Percentiles rank a stretch among this genome's conserved stretches.
Evolutionary conservation across 2,888 invertebrate genomes (phyloP).

Genomic region (Trissolcus brochymenae): DNA sequence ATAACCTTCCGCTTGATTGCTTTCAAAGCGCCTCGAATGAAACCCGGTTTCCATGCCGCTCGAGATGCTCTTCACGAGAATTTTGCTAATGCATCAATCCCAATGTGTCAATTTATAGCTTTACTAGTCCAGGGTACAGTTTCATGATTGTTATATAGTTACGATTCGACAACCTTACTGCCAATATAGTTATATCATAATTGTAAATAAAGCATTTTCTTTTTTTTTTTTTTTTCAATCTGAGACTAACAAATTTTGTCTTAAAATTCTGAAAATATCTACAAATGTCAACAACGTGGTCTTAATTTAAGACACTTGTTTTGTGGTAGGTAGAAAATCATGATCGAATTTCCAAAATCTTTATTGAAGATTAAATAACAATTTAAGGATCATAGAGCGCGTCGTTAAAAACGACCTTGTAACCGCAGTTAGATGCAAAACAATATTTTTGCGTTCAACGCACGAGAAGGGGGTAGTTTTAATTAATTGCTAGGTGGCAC

Average conservation of each 20-base stretch:
- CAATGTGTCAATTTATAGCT: slow-evolving; percentile 11
- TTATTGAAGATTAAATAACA: background rate
- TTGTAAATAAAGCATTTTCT: too few species aligned
- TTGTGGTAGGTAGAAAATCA: too few species aligned
- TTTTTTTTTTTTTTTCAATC: too few species aligned
- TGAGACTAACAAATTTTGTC: too few species aligned
- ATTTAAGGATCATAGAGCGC: too few species aligned
- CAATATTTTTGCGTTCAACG: slow-evolving; percentile 21
- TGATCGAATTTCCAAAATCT: background rate
- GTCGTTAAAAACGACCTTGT: slow-evolving; percentile 2
- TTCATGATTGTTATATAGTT: background rate
- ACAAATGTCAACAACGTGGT: too few species aligned
- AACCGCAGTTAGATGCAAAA: slow-evolving; percentile 7
- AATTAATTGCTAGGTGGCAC: slow-evolving; percentile 15
- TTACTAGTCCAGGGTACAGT: background rate
- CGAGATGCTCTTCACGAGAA: slow-evolving; percentile 17
- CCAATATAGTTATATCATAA: too few species aligned
- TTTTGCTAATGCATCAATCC: slow-evolving; percentile 28
- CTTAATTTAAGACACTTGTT: too few species aligned
- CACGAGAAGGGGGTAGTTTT: background rate
- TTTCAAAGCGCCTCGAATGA: slow-evolving; percentile 38
- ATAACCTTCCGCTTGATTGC: slow-evolving; percentile 37
- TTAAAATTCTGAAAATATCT: too few species aligned
- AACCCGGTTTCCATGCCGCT: slow-evolving; percentile 15
- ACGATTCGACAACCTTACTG: too few species aligned